A percentile compares a stretch with the other conserved stretches of the same genome.
Evolutionary conservation across 2,113 vertebrate genomes (phyloP).

Genomic region (Ammodramus savannarum): DNA sequence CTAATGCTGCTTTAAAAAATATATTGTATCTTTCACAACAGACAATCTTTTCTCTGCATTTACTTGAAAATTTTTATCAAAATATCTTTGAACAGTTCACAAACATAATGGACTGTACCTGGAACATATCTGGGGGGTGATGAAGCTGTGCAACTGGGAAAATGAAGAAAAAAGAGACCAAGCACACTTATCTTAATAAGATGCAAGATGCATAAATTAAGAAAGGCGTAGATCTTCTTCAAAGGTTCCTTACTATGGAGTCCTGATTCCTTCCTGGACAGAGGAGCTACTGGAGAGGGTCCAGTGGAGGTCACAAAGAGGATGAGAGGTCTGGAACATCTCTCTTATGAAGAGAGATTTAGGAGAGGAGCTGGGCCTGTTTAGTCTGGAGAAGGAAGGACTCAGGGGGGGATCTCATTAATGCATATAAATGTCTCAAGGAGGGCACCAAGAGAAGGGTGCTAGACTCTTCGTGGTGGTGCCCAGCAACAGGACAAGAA

Average conservation of each 20-base stretch:
- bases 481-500: not conserved
- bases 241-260: not conserved
- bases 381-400: not conserved
- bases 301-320: not conserved
- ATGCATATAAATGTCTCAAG: not conserved
- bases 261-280: not conserved
- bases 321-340: not conserved
- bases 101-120: not conserved
- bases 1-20: not conserved
- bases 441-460: not conserved
- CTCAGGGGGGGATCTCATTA: not conserved
- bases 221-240: not conserved
- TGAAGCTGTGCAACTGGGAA: not conserved
- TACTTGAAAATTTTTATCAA: not conserved
- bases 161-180: not conserved
- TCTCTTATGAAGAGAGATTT: not conserved
- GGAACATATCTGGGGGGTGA: not conserved
- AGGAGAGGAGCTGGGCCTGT: not conserved
- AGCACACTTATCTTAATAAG: not conserved
- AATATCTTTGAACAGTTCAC: not conserved
- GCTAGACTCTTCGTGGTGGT: not conserved
- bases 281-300: not conserved
- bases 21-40: not conserved
- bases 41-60: not conserved
- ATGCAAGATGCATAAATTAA: not conserved